Evolutionary conservation across 1,140 invertebrate genomes (phyloP), one percentile per base, ranked within the genome.

Genomic region (Hormaphis cornu): DNA sequence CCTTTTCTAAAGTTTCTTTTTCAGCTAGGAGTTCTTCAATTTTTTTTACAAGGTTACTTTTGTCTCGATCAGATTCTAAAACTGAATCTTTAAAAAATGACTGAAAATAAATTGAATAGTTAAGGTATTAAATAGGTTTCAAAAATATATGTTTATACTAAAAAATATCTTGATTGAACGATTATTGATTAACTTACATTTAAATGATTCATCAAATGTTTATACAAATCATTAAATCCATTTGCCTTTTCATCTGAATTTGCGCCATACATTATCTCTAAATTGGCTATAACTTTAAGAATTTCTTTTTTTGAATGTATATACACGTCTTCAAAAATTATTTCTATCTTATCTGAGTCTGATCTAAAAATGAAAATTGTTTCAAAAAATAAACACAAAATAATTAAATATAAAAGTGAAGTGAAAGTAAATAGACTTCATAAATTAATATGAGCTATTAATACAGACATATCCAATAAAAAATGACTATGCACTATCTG

Each of bases 21-120:
- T 66, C 61, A 1, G 3, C n/a, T 22, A 66, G 50, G 14, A 66
- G 24, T 22, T 66, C 61, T 35, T 66, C 61, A 50, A 66, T 66
- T n/a, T 66, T 44, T 66, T 66, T 66, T 12, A 66, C 50, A 66
- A 66, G 48, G 8, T 66, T 66, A 22, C 20, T 33, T 66, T 66
- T 66, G 12, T 66, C 61, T 35, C 20, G 48, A 6, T 66, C 44
- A 26, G 61, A 66, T 22, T 66, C 61, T 6, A 48, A 24, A 9
- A 66, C 61, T 35, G 50, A 42, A 24, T 66, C 61, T 9, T 66
- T 30, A 12, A 66, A 66, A 48, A 66, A 66, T 33, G 59, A 3
- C 59, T 63, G 37, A 44, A 26, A 33, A 28, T n/a, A n/a, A 28
- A n/a, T n/a, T n/a, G n/a, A n/a, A n/a, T n/a, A n/a, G n/a, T n/a